Base-by-base conservation (phyloP, 2,888 invertebrate species). In the Drosophila vallismaia region DNA sequence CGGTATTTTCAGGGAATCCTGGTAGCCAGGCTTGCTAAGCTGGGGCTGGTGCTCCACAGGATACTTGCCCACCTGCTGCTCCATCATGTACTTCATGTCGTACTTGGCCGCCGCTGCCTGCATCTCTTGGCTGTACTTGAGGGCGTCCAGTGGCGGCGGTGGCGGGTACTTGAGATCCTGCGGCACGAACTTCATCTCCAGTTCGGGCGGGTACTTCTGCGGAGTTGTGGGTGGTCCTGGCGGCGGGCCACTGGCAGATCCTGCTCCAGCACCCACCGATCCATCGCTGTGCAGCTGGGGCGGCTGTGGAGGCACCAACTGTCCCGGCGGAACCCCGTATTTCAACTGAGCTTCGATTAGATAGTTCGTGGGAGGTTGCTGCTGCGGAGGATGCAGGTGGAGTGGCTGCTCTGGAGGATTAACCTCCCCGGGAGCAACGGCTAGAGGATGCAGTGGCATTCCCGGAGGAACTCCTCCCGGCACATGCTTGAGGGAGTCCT, bases 121-220 rank as follows among this genome's bases (percentile, higher is more conserved):
- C 78, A 91, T 89, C 59, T 91, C 91, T 60, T 91, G 91, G 33
- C 88, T 89, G 55, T 91, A 91, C 56, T 91, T 91, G 29, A 91
- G 79, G 3, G 89, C 80, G 52, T 91, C 92, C 48, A 91, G 71
- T 1, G 85, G 83, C 2, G 88, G 86, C 4, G 91, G 90, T 8
- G 90, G 89, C 14, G 89, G 93, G 92, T 82, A 93, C 87, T 92
- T 94, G 92, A 92, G 81, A 52, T 92, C 92, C 53, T 90, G 89
- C 4, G 89, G 78, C n/a, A 79, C 55, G 64, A 90, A 92, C 77
- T 92, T 92, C 51, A 90, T 82, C 45, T 92, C 92, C 82, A 89
- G 70, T 72, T 90, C 91, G 56, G 85, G 85, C 46, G 89, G 80
- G 84, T 91, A 92, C 74, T 92, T 92, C 36, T 88, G 91, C 31